phyloP scores from a whole-genome alignment of 2,113 vertebrate genomes.

The Odocoileus hemionus region DNA sequence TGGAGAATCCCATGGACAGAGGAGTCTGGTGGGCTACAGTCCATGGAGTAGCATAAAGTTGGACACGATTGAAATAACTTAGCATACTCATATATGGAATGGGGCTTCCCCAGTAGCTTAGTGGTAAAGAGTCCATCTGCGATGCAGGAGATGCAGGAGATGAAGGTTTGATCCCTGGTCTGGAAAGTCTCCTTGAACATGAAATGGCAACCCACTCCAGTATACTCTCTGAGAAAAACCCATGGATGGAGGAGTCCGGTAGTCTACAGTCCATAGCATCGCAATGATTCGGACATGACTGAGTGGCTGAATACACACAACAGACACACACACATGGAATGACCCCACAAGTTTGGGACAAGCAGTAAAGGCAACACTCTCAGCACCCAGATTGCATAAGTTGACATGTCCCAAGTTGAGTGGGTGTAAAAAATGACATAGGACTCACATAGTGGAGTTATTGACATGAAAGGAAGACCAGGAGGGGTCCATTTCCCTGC shows the following conservation, averaged over 20 bases:
- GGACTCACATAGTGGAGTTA: not conserved
- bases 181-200: not conserved
- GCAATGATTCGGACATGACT: accelerated
- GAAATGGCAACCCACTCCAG: not conserved
- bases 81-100: not conserved
- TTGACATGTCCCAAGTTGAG: conserved; percentile 14
- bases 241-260: not conserved
- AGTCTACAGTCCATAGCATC: not conserved
- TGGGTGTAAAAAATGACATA: conserved; percentile 28
- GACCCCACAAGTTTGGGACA: not conserved
- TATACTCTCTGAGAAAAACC: not conserved
- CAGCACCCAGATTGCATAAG: not conserved
- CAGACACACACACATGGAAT: not conserved
- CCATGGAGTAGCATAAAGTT: not conserved
- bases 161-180: not conserved
- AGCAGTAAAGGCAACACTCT: not conserved
- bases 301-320: not conserved
- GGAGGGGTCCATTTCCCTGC: not conserved
- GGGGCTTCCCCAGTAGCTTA: not conserved
- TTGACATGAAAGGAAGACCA: conserved; percentile 33
- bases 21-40: not conserved
- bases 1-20: not conserved
- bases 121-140: not conserved
- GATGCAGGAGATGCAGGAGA: not conserved
- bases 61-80: not conserved